Evolutionary conservation across 2,888 invertebrate genomes (phyloP).

Genomic region (Dastarcus helophoroides): DNA sequence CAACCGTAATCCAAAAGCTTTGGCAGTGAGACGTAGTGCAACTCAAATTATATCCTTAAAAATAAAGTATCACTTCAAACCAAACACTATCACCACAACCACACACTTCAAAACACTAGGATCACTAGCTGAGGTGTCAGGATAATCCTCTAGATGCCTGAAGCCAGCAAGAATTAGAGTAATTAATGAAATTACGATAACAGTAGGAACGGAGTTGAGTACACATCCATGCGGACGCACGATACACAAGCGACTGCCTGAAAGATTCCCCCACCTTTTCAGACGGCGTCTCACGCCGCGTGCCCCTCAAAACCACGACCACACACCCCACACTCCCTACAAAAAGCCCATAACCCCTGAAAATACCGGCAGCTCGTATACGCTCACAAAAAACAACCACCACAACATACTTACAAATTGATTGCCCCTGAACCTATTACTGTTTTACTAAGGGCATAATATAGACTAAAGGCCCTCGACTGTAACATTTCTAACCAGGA

Average conservation of each 20-base stretch:
- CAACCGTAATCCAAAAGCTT: conserved; percentile 2
- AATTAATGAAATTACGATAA: neutral
- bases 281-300: conserved; percentile 13
- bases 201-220: conserved; percentile 1
- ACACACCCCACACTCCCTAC: conserved; percentile 33
- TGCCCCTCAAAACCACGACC: conserved; percentile 34
- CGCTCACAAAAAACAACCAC: conserved; percentile 18
- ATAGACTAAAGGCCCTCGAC: too few relatives aligned
- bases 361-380: conserved; percentile 32
- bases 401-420: conserved; percentile 2
- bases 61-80: neutral
- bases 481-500: too few relatives aligned
- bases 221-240: conserved; percentile 23
- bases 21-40: too few relatives aligned
- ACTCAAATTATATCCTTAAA: conserved; percentile 1
- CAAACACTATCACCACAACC: neutral
- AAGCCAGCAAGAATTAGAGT: neutral
- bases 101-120: neutral
- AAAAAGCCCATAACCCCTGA: conserved; percentile 37
- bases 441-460: conserved; percentile 1
- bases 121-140: conserved; percentile 1
- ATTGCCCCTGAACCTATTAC: conserved; percentile 1
- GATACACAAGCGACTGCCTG: conserved; percentile 31
- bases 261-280: conserved; percentile 17
- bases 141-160: too few relatives aligned